Evolutionary conservation across 2,888 invertebrate species (phyloP).

Genomic region (Crocallis elinguaria): DNA sequence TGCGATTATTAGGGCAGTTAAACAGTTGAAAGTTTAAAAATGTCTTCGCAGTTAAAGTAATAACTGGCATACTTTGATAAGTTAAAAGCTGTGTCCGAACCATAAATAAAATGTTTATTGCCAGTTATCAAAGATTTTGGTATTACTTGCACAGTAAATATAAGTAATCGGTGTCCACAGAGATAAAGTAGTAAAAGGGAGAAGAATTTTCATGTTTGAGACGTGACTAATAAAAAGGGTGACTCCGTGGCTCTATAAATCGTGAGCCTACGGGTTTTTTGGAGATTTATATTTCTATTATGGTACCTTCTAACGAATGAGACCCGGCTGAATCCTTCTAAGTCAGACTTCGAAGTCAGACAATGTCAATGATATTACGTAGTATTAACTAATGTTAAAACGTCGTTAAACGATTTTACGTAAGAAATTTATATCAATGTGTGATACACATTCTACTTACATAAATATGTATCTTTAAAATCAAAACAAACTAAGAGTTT

Average conservation of each 20-base stretch:
- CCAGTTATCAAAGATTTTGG: slow-evolving; percentile 27
- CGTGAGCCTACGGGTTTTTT: slow-evolving; percentile 54
- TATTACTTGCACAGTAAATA: slow-evolving; percentile 34
- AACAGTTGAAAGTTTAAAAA: too few species aligned
- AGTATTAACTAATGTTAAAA: slow-evolving; percentile 1
- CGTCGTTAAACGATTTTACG: too few species aligned
- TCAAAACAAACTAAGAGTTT: too few species aligned
- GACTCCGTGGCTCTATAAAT: slow-evolving; percentile 69
- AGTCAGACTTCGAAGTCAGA: neutral
- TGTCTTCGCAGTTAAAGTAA: neutral
- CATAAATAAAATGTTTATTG: slow-evolving; percentile 24
- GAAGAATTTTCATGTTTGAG: slow-evolving; percentile 64
- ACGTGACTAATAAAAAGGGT: slow-evolving; percentile 77
- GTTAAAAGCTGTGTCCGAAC: neutral
- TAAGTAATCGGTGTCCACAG: slow-evolving; percentile 46
- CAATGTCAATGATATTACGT: neutral
- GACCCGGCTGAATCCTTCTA: slow-evolving; percentile 35
- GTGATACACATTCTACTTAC: too few species aligned
- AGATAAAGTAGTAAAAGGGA: slow-evolving; percentile 52
- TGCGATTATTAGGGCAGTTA: too few species aligned
- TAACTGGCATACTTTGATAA: neutral
- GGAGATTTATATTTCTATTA: slow-evolving; percentile 78
- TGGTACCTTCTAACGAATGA: slow-evolving; percentile 48
- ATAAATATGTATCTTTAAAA: too few species aligned
- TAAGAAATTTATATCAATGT: too few species aligned